Percentiles rank a stretch among this genome's conserved stretches.
Evolutionary conservation across 2,888 invertebrate species (phyloP).

Genomic region (Scrobipalpa atriplicella): DNA sequence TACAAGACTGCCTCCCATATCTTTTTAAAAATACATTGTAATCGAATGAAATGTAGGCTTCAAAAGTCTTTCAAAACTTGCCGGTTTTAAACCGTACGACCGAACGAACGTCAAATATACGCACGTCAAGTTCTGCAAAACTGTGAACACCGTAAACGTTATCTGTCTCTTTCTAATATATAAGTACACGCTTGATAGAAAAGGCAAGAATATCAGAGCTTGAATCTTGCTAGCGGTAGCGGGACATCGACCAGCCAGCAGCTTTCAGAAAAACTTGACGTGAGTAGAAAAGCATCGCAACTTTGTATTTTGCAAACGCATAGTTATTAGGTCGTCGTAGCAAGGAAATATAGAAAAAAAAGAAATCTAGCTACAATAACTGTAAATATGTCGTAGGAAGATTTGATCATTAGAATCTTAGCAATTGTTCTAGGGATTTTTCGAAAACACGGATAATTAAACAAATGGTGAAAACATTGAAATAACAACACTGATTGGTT

Average conservation of each 20-base stretch:
- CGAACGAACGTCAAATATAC: conserved; percentile 61
- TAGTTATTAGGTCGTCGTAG: no score
- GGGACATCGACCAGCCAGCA: conserved; percentile 83
- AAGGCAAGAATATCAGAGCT: conserved; percentile 60
- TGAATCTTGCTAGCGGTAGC: conserved; percentile 78
- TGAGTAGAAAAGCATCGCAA: conserved; percentile 55
- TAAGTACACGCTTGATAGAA: conserved; percentile 46
- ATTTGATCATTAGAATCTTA: no score
- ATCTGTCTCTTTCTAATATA: conserved; percentile 58
- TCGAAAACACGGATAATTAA: no score
- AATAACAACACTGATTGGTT: no score
- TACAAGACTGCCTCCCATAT: background rate
- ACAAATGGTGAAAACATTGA: no score
- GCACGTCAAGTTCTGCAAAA: conserved; percentile 76
- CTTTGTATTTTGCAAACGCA: conserved; percentile 47
- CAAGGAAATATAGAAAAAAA: no score
- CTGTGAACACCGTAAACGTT: conserved; percentile 44
- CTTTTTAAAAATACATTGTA: background rate
- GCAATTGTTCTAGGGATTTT: no score
- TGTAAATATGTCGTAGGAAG: no score
- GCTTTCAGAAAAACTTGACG: conserved; percentile 77
- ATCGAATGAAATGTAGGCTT: background rate
- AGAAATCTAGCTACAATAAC: no score
- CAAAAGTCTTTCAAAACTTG: conserved; percentile 52
- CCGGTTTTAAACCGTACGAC: conserved; percentile 64